A percentile compares a stretch with the other conserved stretches of the same genome.
Evolutionary conservation across 2,888 invertebrate genomes (phyloP).

Genomic region (Machimus atricapillus): DNA sequence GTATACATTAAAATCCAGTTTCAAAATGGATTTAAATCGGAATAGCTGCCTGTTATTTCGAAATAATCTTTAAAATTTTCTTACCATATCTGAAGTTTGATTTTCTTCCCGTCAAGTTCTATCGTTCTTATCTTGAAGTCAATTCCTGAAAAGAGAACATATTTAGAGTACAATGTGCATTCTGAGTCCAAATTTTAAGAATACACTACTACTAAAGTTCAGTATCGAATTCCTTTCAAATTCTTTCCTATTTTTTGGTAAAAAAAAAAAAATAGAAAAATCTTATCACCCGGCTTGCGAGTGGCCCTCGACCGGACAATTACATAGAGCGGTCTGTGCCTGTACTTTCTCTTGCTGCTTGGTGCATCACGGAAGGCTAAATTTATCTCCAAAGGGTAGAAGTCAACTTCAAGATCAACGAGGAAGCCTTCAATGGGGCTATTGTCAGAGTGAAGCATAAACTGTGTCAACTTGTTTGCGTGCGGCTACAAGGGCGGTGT

Average conservation of each 20-base stretch:
- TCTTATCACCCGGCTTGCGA: background rate
- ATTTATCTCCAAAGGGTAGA: constrained; percentile 13
- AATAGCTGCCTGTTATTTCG: too few species aligned
- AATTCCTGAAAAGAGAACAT: constrained; percentile 74
- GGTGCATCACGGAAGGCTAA: background rate
- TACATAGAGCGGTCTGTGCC: background rate
- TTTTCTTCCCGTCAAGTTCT: constrained; percentile 97
- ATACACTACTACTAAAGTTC: background rate
- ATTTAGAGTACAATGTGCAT: background rate
- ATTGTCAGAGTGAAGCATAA: background rate
- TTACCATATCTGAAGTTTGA: constrained; percentile 99
- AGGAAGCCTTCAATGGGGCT: constrained; percentile 18
- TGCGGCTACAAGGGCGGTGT: background rate
- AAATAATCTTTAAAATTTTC: constrained; percentile 52
- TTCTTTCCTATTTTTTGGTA: background rate
- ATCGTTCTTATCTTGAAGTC: constrained; percentile 99
- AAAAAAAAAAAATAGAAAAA: background rate
- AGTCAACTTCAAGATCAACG: constrained; percentile 4
- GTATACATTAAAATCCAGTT: too few species aligned
- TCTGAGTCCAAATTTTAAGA: background rate
- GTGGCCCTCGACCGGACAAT: background rate
- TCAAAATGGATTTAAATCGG: too few species aligned
- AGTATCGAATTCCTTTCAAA: background rate
- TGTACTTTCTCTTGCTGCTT: background rate
- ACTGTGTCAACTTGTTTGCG: background rate